Conservation (phyloP, 2,888 invertebrate species). For the Dynastes hyllus region DNA sequence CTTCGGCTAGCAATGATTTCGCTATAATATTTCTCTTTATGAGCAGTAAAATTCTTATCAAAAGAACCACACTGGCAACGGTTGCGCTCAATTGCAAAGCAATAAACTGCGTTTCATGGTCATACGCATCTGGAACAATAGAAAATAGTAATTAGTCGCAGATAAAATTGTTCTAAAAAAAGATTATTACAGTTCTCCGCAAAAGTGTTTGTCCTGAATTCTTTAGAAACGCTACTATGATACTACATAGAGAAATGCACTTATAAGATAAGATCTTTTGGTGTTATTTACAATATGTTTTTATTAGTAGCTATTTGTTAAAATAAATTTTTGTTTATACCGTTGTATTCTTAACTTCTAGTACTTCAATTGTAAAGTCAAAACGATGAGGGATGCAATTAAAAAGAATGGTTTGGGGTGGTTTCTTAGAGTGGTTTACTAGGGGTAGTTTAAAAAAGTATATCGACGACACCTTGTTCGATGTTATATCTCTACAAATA, state of each 20-base stretch:
- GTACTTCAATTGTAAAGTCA: no score
- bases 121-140: slow-evolving; percentile 30
- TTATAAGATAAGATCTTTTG: no score
- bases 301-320: no score
- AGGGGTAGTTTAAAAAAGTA: no score
- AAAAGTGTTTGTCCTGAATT: not conserved
- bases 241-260: not conserved
- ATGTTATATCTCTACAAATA: no score
- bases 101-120: slow-evolving; percentile 26
- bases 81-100: slow-evolving; percentile 26
- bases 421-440: no score
- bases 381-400: no score
- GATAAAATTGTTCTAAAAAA: not conserved
- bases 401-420: no score
- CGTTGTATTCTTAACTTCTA: no score
- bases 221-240: not conserved
- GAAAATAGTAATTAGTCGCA: not conserved
- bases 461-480: no score
- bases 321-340: no score
- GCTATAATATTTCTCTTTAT: slow-evolving; percentile 12
- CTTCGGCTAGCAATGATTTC: not conserved
- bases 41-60: slow-evolving; percentile 22
- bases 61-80: slow-evolving; percentile 11
- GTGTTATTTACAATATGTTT: no score
- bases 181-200: not conserved